Evolutionary conservation across 2,797 vertebrate species (phyloP), one percentile per base, ranked within the genome.

Genomic region (Bufotes viridis): DNA sequence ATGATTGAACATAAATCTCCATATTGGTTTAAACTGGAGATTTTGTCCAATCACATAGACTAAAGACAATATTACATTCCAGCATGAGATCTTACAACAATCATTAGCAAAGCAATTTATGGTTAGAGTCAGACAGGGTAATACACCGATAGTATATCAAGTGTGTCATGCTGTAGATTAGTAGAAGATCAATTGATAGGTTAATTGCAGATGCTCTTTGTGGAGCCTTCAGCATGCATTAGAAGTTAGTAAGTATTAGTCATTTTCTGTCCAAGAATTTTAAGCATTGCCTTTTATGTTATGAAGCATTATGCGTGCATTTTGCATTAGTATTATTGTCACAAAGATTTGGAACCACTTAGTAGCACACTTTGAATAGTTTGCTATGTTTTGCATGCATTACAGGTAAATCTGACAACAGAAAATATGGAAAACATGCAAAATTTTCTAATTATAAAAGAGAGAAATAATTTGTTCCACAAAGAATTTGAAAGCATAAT

Each of bases 261-360:
- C 26, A 87, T 74, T 76, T 63, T 79, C 26, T 84, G 49, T 74
- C 74, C 55, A 20, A 79, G 17, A 81, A 58, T 76, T 76, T 84
- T 53, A 87, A 84, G 55, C 74, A 84, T 83, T 70, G 81, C 88
- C 69, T 89, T 89, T 75, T 89, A 85, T 63, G 53, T 85, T 85
- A 80, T 55, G 34, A 89, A 89, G 85, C 78, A 57, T 87, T 89
- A 89, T 89, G 88, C 85, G 88, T 89, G 88, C 88, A 89, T 89
- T 89, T 89, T 87, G 85, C 61, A 82, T 89, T 89, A 89, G 88
- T 89, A 89, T 89, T 89, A 87, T 89, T 89, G 88, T 89, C 81
- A 86, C 78, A 86, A 76, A 83, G 49, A 58, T 53, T 58, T 51
- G 65, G 24, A 78, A 24, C 20, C 86, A 13, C 26, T 69, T 86